Evolutionary conservation across 2,113 vertebrate species (phyloP), one percentile per base, ranked within the genome.

Genomic region (Cebus imitator): DNA sequence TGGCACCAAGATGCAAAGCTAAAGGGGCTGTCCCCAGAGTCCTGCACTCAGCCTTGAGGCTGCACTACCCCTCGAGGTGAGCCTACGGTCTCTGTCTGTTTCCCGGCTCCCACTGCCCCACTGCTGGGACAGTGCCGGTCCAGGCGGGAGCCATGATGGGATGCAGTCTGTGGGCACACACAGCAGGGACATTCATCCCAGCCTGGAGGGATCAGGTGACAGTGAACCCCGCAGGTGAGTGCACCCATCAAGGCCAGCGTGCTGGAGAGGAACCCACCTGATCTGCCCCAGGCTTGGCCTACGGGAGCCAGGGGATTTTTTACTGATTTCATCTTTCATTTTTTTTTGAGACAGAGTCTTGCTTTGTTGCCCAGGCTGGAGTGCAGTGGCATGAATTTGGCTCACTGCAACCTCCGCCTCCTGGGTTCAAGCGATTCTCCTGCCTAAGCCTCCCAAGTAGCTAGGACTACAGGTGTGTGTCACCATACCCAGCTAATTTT

Each of bases 201-300:
- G 30, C 43, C 76, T n/a, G 48, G 64, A n/a, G 18, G 57, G 91
- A 3, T 18, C 27, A 0, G 55, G 73, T 21, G 35, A 23, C 90
- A 32, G 7, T 2, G 61, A 64, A 5, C 16, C 48, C 89, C 68
- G 37, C 21, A 32, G 17, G 21, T 35, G 73, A 81, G 48, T 55
- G 72, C 0, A 0, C 27, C 68, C 9, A 0, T 43, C 0, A 8
- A 27, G n/a, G 52, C 61, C 13, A 21, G 52, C 0, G 14, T 27
- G 55, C 45, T 6, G 61, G 18, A 18, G 13, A 10, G 64, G 5
- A 11, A 16, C 50, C 14, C 10, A 10, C 27, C 27, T 37, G 48
- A 25, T 37, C 37, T 37, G 50, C 45, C 61, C 8, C 0, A 3
- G 68, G 30, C 43, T 17, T 8, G 27, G 8, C 61, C n/a, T 4